Conservation (phyloP, 2,797 vertebrate species). For the Apogon hyalosoma region DNA sequence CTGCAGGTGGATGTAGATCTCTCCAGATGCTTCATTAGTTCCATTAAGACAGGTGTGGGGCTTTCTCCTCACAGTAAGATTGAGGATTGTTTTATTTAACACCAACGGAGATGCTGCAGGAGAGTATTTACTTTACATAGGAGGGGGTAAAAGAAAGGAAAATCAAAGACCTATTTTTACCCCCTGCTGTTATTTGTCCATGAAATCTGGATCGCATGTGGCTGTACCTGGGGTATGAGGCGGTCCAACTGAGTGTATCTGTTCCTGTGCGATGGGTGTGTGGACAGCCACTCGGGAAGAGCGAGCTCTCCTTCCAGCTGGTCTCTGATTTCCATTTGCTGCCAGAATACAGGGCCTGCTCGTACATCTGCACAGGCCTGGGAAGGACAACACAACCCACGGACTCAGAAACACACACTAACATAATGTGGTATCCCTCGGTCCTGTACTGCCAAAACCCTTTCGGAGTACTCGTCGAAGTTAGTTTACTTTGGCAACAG, state of each 20-base stretch:
- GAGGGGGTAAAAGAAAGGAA: not conserved
- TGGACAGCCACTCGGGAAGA: constrained; percentile 94
- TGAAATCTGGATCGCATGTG: not conserved
- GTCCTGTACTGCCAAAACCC: constrained; percentile 19
- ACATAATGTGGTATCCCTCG: constrained; percentile 12
- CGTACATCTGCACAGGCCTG: constrained; percentile 95
- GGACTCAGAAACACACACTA: constrained; percentile 27
- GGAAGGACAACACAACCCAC: constrained; percentile 9
- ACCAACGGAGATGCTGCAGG: constrained; percentile 8
- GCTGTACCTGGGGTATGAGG: constrained; percentile 90
- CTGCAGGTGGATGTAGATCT: constrained; percentile 60
- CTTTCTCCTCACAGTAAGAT: constrained; percentile 22
- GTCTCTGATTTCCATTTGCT: constrained; percentile 90
- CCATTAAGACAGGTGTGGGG: constrained; percentile 44
- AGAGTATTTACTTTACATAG: constrained; percentile 2
- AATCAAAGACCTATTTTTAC: not conserved
- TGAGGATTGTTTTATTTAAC: constrained; percentile 25
- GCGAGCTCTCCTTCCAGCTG: constrained; percentile 78
- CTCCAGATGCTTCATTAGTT: constrained; percentile 74
- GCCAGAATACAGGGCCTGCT: constrained; percentile 94
- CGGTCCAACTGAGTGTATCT: constrained; percentile 88
- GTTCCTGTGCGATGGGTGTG: constrained; percentile 93
- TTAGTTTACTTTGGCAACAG: constrained; percentile 67
- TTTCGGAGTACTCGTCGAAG: not conserved
- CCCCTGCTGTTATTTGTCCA: not conserved